These are phyloP conservation scores for Polymixis lichenea DNA, from an alignment of 2,888 invertebrate species.

Conservation along the genomic window DNA sequence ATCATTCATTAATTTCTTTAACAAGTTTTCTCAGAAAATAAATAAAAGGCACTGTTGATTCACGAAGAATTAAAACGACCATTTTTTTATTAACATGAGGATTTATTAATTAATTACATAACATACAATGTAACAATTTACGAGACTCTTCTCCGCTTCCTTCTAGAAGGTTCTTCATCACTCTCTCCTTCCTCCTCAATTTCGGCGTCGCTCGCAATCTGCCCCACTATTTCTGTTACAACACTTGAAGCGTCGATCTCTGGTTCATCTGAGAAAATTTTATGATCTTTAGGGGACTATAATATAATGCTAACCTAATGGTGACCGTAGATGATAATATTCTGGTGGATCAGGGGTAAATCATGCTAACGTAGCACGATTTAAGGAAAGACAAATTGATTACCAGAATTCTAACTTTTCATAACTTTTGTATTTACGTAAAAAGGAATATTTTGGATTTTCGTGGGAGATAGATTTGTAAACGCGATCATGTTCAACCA, in stretches of 20 bases:
- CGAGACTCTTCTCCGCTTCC: constrained; percentile 73
- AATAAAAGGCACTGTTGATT: neutral
- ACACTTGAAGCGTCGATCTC: constrained; percentile 72
- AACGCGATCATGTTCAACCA: too few relatives aligned
- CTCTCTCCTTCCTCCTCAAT: constrained; percentile 56
- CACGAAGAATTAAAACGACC: neutral
- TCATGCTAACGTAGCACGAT: neutral
- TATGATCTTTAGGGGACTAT: neutral
- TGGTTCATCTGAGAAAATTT: constrained; percentile 62
- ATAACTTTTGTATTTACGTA: neutral
- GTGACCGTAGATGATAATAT: neutral
- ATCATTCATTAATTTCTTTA: neutral
- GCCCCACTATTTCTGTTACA: constrained; percentile 70
- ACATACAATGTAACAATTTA: constrained; percentile 44
- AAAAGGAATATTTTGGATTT: neutral
- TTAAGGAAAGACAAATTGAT: neutral
- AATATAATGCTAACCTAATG: neutral
- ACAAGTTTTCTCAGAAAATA: neutral
- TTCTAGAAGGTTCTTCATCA: constrained; percentile 67
- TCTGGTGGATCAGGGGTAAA: neutral
- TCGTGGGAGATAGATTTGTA: neutral
- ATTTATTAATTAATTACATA: constrained; percentile 20
- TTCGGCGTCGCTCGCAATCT: constrained; percentile 45
- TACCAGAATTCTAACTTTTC: neutral
- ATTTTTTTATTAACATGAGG: neutral